Percentiles rank a stretch among this genome's conserved stretches.
These are phyloP conservation scores for Phaedon cochleariae DNA, from an alignment of 2,888 invertebrate species.

Conservation along the genomic window DNA sequence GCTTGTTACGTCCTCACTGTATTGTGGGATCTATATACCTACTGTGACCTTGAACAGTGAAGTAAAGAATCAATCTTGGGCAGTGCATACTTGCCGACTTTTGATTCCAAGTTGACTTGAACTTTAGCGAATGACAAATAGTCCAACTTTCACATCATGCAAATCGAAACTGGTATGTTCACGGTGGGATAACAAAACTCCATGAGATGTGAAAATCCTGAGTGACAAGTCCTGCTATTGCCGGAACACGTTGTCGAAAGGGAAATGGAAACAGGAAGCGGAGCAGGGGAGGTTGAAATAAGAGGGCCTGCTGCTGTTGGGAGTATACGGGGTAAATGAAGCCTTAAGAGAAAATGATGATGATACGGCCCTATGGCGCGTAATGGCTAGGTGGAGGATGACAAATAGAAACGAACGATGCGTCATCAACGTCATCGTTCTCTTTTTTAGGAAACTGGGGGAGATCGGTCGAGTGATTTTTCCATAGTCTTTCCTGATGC, in stretches of 20 bases:
- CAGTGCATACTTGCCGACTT: no score
- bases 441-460: neutral
- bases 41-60: no score
- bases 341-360: constrained; percentile 63
- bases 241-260: constrained; percentile 58
- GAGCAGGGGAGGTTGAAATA: constrained; percentile 52
- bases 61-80: no score
- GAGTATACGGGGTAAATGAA: constrained; percentile 59
- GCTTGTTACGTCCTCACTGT: no score
- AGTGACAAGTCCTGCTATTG: constrained; percentile 58
- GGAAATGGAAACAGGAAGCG: constrained; percentile 62
- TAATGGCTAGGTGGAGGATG: constrained; percentile 53
- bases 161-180: constrained; percentile 62
- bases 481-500: neutral
- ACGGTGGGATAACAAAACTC: constrained; percentile 62
- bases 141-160: constrained; percentile 60
- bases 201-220: constrained; percentile 64
- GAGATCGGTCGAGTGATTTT: neutral
- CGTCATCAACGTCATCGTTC: constrained; percentile 13
- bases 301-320: constrained; percentile 42
- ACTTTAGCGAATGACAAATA: no score
- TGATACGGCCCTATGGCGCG: constrained; percentile 52
- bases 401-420: constrained; percentile 49
- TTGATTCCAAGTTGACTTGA: no score
- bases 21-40: no score